These are phyloP conservation scores for Onthophagus taurus DNA, from an alignment of 1,140 invertebrate genomes.

Conservation along the genomic window DNA sequence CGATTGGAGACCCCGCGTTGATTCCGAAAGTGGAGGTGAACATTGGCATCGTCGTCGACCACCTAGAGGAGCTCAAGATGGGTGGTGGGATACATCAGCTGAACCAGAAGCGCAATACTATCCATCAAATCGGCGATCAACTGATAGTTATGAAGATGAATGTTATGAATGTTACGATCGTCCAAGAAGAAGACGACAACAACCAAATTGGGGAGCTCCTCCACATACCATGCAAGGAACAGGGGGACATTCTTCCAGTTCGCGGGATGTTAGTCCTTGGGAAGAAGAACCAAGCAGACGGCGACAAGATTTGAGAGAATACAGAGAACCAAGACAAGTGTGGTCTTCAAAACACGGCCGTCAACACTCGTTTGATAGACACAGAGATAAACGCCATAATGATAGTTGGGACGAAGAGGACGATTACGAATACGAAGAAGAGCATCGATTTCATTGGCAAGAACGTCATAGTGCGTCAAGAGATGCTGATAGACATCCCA, in stretches of 20 bases:
- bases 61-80: constrained; percentile 28
- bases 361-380: constrained; percentile 28
- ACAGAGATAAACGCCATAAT: constrained; percentile 31
- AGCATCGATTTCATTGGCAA: constrained; percentile 28
- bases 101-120: constrained; percentile 32
- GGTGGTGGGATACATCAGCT: constrained; percentile 36
- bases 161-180: constrained; percentile 34
- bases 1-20: constrained; percentile 41
- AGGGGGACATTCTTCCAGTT: constrained; percentile 54
- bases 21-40: constrained; percentile 32
- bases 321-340: constrained; percentile 31
- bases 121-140: constrained; percentile 31
- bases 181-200: constrained; percentile 27
- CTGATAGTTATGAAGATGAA: constrained; percentile 36
- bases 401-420: constrained; percentile 41
- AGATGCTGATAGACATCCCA: constrained; percentile 23
- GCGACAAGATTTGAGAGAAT: constrained; percentile 30
- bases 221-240: constrained; percentile 32
- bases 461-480: constrained; percentile 24
- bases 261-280: constrained; percentile 60
- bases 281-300: constrained; percentile 49
- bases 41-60: constrained; percentile 36
- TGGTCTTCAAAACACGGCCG: constrained; percentile 24
- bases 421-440: constrained; percentile 41
- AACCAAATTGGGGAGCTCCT: constrained; percentile 12